Evolutionary conservation across 2,888 invertebrate genomes (phyloP).

Genomic region (Melieria omissa): DNA sequence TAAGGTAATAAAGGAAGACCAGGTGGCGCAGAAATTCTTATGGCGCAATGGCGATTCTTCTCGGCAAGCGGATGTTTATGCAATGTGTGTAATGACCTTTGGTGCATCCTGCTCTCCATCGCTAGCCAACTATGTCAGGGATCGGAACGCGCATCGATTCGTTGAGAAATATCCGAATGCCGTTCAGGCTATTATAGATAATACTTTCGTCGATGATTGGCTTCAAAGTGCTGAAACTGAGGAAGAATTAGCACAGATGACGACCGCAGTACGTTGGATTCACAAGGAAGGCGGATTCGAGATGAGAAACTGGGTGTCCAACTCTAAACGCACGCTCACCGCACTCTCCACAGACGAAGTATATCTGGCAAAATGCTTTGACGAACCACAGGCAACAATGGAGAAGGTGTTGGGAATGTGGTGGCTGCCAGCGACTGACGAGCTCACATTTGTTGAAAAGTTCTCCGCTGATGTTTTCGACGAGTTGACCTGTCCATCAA

Average conservation of each 20-base stretch:
- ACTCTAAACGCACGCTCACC: slow-evolving; percentile 34
- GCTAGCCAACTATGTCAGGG: slow-evolving; percentile 41
- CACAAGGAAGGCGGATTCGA: slow-evolving; percentile 40
- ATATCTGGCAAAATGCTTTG: slow-evolving; percentile 11
- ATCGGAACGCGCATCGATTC: slow-evolving; percentile 36
- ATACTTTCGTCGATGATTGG: slow-evolving; percentile 49
- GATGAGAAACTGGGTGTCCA: slow-evolving; percentile 49
- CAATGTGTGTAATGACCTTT: slow-evolving; percentile 39
- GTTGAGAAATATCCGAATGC: slow-evolving; percentile 1
- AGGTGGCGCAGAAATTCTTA: slow-evolving; percentile 26
- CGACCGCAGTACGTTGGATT: slow-evolving; percentile 19
- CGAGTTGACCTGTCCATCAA: slow-evolving; percentile 33
- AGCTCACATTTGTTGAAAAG: slow-evolving; percentile 37
- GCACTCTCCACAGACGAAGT: slow-evolving; percentile 3
- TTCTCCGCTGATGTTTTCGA: slow-evolving; percentile 21
- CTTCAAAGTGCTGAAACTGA: slow-evolving; percentile 48
- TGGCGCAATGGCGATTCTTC: slow-evolving; percentile 31
- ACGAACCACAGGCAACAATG: slow-evolving; percentile 11
- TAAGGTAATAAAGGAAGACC: slow-evolving; percentile 1
- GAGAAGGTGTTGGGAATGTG: slow-evolving; percentile 39
- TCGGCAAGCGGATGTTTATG: slow-evolving; percentile 31
- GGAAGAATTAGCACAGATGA: slow-evolving; percentile 31
- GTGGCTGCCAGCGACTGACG: slow-evolving; percentile 35
- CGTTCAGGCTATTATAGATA: slow-evolving; percentile 27
- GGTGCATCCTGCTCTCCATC: slow-evolving; percentile 33